Conservation (phyloP, 2,888 invertebrate genomes). For the Eilema depressum region DNA sequence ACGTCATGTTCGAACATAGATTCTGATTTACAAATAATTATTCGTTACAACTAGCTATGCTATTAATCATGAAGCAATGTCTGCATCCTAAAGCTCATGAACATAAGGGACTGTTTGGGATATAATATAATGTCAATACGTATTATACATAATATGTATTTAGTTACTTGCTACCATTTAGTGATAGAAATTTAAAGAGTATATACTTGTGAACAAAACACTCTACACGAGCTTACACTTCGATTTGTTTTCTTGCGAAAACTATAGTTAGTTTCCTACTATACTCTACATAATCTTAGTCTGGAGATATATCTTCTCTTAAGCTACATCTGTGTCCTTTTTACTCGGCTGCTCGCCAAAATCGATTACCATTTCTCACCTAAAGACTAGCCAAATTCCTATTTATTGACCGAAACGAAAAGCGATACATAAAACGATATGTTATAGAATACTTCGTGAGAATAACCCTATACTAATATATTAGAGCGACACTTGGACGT, state of each 20-base stretch:
- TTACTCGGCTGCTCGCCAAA: slow-evolving; percentile 43
- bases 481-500: not conserved
- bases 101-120: no score
- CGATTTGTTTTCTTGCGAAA: slow-evolving; percentile 8
- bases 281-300: slow-evolving; percentile 5
- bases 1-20: no score
- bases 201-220: not conserved
- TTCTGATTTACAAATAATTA: no score
- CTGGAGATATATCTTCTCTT: slow-evolving; percentile 18
- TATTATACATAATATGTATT: no score
- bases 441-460: slow-evolving; percentile 11
- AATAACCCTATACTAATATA: not conserved
- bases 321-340: slow-evolving; percentile 30
- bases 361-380: slow-evolving; percentile 37
- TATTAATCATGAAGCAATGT: no score
- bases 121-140: no score
- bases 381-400: slow-evolving; percentile 28
- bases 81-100: no score
- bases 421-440: slow-evolving; percentile 20
- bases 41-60: no score
- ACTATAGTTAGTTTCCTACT: no score
- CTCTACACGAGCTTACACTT: not conserved
- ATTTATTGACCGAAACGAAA: slow-evolving; percentile 31
- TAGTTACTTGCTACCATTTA: no score
- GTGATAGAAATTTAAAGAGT: not conserved